Conservation (phyloP, 2,888 invertebrate genomes). For the Drosophila borealis region DNA sequence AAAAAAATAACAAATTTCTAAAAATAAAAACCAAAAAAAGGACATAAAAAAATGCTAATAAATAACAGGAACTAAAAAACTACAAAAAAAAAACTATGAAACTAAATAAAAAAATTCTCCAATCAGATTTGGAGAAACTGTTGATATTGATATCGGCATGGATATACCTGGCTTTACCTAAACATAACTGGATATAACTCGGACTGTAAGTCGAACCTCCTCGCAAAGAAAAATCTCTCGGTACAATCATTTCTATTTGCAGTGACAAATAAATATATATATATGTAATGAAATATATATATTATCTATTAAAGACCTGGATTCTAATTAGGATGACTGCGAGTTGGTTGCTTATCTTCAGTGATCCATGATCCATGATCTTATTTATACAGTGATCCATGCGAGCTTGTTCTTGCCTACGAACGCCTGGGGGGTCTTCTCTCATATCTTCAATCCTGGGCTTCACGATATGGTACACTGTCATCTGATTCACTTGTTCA, state of each 20-base stretch:
- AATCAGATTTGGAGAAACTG: neutral
- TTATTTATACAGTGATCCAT: neutral
- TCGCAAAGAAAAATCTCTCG: neutral
- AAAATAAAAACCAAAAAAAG: neutral
- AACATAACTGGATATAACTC: slow-evolving; percentile 7
- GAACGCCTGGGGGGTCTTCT: neutral
- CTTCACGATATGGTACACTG: slow-evolving; percentile 1
- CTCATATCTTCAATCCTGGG: neutral
- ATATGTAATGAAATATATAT: neutral
- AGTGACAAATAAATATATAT: neutral
- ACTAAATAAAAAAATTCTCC: neutral
- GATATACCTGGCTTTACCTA: slow-evolving; percentile 11
- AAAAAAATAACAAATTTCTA: neutral
- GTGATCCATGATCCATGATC: neutral
- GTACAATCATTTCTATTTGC: neutral
- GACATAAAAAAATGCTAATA: neutral
- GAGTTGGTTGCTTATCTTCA: slow-evolving; percentile 1
- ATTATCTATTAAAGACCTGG: neutral
- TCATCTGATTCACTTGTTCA: slow-evolving; percentile 4
- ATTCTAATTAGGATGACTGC: slow-evolving; percentile 1
- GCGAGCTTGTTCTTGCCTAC: neutral
- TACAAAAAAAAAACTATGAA: neutral
- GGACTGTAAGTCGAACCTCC: neutral
- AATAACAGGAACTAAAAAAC: neutral
- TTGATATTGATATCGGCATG: neutral